Evolutionary conservation across 30 jellyfish, hydroid and myxozoan species (phyloP), one percentile per base, ranked within the genome.

Genomic region (Turritopsis rubra): DNA sequence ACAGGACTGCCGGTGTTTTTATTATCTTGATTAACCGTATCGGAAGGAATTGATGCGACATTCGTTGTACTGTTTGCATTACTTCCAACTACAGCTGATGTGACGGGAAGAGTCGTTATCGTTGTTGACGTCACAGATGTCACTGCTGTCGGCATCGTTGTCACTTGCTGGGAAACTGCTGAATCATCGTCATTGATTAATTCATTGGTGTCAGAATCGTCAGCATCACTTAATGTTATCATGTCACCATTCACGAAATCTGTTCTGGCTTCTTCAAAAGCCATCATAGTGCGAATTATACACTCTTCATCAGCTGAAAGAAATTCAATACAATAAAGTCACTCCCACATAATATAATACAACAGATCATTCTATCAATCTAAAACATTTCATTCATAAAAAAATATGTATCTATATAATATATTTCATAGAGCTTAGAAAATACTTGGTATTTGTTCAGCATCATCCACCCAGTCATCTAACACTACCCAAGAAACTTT

Each of bases 401-500:
- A n/a, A n/a, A n/a, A n/a, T n/a, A n/a, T n/a, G n/a, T n/a, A n/a
- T 41, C 5, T 41, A 41, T 41, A 41, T 3, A 41, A 3, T 41
- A 41, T 41, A 41, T 3, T 13, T 41, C 13, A 3, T 5, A 41
- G 60, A 41, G 13, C 5, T 5, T 41, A 41, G 60, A 41, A 41
- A 41, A 13, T 77, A 77, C 85, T 66, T 29, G 71, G 53, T 28
- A 77, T 0, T 24, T 28, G 28, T 19, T 80, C 87, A 52, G 52
- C 65, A 7, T 84, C 82, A 29, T 71, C 90, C 7, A 71, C 54
- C 23, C 24, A 53, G 7, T 91, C 97, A 66, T 91, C 97, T 23
- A 91, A 88, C 18, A 91, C 97, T 1, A 91, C 96, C 97, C 97
- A 91, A n/a, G 95, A 82, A 21, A 91, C 96, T n/a, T 54, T 54